Evolutionary conservation across 2,888 invertebrate species (phyloP).

Genomic region (Tenthredo notha): DNA sequence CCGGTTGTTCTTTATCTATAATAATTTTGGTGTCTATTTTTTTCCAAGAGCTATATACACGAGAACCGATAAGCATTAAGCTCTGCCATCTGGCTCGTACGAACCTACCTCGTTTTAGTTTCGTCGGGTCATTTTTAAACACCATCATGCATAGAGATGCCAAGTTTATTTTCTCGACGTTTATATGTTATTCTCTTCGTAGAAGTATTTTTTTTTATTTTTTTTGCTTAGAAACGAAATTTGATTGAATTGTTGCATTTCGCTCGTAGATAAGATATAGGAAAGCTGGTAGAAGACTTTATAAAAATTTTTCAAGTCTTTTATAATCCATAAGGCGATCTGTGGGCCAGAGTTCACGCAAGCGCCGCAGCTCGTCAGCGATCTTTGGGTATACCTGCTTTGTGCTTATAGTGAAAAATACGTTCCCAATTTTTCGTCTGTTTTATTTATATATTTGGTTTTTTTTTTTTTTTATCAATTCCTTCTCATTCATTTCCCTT

Average conservation of each 20-base stretch:
- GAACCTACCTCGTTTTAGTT: slow-evolving; percentile 2
- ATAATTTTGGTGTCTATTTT: slow-evolving; percentile 31
- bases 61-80: slow-evolving; percentile 24
- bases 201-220: too few species aligned
- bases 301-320: background rate
- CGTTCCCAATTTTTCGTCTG: background rate
- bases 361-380: slow-evolving; percentile 13
- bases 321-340: slow-evolving; percentile 29
- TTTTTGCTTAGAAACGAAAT: background rate
- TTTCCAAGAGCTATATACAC: background rate
- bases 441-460: background rate
- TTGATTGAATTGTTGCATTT: background rate
- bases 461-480: background rate
- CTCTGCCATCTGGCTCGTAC: slow-evolving; percentile 38
- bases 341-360: slow-evolving; percentile 13
- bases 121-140: slow-evolving; percentile 40
- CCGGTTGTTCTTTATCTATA: background rate
- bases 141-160: slow-evolving; percentile 1
- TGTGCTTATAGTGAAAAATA: background rate
- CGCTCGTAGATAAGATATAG: background rate
- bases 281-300: background rate
- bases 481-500: background rate
- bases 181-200: background rate
- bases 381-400: background rate
- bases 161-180: slow-evolving; percentile 37